A percentile compares a stretch with the other conserved stretches of the same genome.
Conservation (phyloP, 2,113 vertebrate genomes). For the Tragulus kanchil region DNA sequence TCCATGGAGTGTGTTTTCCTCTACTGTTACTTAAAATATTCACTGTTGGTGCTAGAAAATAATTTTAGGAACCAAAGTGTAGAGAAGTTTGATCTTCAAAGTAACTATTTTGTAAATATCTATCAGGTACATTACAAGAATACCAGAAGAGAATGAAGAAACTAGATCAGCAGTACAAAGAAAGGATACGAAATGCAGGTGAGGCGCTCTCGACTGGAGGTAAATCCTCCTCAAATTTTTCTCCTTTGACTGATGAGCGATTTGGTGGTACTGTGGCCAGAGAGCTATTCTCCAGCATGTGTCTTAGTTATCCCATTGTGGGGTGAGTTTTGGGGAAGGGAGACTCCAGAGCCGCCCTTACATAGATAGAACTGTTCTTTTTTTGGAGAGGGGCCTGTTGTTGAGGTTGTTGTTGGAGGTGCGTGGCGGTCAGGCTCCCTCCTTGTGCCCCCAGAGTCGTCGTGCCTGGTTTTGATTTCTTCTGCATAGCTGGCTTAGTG, state of each 20-base stretch:
- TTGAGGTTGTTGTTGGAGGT: no score
- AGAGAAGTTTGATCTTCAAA: not conserved
- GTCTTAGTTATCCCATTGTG: accelerated
- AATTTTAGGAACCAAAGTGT: not conserved
- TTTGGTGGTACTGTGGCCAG: no score
- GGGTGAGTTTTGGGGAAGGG: not conserved
- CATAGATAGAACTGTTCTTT: not conserved
- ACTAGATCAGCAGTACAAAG: slow-evolving; percentile 98
- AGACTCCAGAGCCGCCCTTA: not conserved
- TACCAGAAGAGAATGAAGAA: slow-evolving; percentile 99
- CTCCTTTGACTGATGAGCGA: accelerated
- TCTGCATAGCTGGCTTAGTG: no score
- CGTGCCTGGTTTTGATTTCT: not conserved
- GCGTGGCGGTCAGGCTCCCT: not conserved
- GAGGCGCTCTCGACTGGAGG: slow-evolving; percentile 16
- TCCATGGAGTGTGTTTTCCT: not conserved
- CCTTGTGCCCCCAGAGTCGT: not conserved
- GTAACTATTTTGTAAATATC: slow-evolving; percentile 56
- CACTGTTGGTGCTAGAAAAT: not conserved
- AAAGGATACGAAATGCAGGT: slow-evolving; percentile 97
- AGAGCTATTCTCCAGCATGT: not conserved
- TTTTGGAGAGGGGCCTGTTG: accelerated
- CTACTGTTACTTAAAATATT: not conserved
- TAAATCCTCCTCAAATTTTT: no score
- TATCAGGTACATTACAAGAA: slow-evolving; percentile 96